A percentile compares a stretch with the other conserved stretches of the same genome.
Conservation (phyloP, 1,140 invertebrate species). For the Diabrotica undecimpunctata region DNA sequence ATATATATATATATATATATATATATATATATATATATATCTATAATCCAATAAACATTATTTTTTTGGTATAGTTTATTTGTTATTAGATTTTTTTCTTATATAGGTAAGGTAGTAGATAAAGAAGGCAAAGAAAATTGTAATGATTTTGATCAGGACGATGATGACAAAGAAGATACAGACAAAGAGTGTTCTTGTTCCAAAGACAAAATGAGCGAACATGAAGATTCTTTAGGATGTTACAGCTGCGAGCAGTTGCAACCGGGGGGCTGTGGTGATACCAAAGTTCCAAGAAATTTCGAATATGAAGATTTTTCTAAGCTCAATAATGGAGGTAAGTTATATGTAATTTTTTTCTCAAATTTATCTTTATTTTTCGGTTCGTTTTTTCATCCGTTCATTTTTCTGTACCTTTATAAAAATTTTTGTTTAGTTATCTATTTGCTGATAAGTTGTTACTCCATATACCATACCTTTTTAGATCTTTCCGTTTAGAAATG, state of each 20-base stretch:
- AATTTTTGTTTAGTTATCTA: too few relatives aligned
- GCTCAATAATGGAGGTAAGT: neutral
- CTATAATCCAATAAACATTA: too few relatives aligned
- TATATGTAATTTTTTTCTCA: neutral
- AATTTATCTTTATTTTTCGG: too few relatives aligned
- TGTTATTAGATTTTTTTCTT: too few relatives aligned
- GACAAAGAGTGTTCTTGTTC: slow-evolving; percentile 35
- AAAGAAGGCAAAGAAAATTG: slow-evolving; percentile 39
- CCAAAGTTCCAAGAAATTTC: neutral
- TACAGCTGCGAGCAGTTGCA: slow-evolving; percentile 30
- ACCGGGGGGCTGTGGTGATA: slow-evolving; percentile 9
- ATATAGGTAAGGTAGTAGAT: slow-evolving; percentile 24
- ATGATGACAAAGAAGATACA: slow-evolving; percentile 36
- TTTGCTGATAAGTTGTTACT: too few relatives aligned
- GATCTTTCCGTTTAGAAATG: too few relatives aligned
- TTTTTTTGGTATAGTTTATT: too few relatives aligned
- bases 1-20: too few relatives aligned
- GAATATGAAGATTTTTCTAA: neutral
- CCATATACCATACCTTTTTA: too few relatives aligned
- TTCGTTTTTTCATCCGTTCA: too few relatives aligned
- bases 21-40: too few relatives aligned
- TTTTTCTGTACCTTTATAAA: too few relatives aligned
- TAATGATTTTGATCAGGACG: slow-evolving; percentile 35
- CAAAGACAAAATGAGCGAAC: slow-evolving; percentile 11
- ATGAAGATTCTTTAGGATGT: slow-evolving; percentile 24